These are phyloP conservation scores for Phyllotreta cruciferae DNA, from an alignment of 2,888 invertebrate genomes.

Conservation along the genomic window DNA sequence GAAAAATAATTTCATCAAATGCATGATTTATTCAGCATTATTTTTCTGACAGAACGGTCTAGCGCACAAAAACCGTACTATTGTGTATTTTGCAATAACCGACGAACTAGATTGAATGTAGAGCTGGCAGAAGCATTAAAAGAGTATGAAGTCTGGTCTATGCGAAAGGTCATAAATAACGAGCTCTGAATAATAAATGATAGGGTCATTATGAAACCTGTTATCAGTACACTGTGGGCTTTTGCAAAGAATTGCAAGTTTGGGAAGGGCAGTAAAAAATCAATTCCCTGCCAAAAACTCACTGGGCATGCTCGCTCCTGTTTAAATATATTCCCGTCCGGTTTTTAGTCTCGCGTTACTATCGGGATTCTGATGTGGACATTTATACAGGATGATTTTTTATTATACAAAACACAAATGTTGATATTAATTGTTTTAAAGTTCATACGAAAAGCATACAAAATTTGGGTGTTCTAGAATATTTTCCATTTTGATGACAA, in stretches of 20 bases:
- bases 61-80: constrained; percentile 30
- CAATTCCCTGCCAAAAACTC: constrained; percentile 48
- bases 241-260: constrained; percentile 55
- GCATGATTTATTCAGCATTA: constrained; percentile 34
- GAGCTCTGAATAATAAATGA: constrained; percentile 51
- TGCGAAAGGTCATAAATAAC: constrained; percentile 48
- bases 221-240: constrained; percentile 51
- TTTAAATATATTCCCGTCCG: constrained; percentile 48
- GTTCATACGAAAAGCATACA: no score
- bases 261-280: constrained; percentile 55
- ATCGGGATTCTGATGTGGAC: no score
- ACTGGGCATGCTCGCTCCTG: constrained; percentile 49
- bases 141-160: constrained; percentile 45
- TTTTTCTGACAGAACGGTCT: constrained; percentile 31
- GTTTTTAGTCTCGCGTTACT: constrained; percentile 32
- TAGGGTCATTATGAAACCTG: constrained; percentile 53
- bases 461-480: no score
- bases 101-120: constrained; percentile 40
- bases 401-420: no score
- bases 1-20: constrained; percentile 29
- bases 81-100: constrained; percentile 37
- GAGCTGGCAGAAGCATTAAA: constrained; percentile 39
- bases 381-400: no score
- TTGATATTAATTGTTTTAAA: no score
- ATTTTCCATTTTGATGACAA: no score